These are phyloP conservation scores for Eurois occulta DNA, from an alignment of 2,888 invertebrate species.

Conservation along the genomic window DNA sequence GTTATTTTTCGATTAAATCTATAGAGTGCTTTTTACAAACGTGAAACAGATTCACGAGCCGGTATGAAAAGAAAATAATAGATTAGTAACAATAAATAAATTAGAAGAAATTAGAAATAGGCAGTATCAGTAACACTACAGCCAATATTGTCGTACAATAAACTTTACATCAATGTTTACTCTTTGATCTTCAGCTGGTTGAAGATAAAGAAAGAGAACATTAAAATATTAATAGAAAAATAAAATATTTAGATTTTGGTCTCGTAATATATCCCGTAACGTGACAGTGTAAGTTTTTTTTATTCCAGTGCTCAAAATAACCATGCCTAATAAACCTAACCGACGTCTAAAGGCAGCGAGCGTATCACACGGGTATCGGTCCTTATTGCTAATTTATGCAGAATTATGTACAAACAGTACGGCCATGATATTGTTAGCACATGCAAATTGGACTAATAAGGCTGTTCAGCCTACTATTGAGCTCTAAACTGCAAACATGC, in stretches of 20 bases:
- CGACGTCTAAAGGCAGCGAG: slow-evolving; percentile 20
- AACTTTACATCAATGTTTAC: neutral
- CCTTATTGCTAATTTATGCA: slow-evolving; percentile 67
- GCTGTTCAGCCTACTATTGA: slow-evolving; percentile 60
- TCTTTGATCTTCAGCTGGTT: neutral
- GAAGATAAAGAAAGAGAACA: no score
- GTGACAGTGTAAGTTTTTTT: no score
- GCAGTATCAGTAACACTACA: neutral
- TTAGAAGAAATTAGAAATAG: no score
- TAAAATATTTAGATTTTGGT: no score
- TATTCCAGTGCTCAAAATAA: slow-evolving; percentile 5
- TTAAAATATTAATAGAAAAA: no score
- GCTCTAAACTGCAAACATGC: slow-evolving; percentile 60
- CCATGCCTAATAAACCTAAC: neutral
- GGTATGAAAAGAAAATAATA: neutral
- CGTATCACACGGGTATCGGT: slow-evolving; percentile 37
- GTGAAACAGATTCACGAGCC: neutral
- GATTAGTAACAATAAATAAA: neutral
- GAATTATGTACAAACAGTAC: slow-evolving; percentile 63
- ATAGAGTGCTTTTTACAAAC: neutral
- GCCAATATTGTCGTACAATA: neutral
- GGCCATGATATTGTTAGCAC: slow-evolving; percentile 67
- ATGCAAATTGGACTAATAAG: slow-evolving; percentile 74
- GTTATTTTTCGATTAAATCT: neutral
- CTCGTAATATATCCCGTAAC: no score